Evolutionary conservation across 2,888 invertebrate genomes (phyloP), one percentile per base, ranked within the genome.

Genomic region (Drosophila paranaensis): DNA sequence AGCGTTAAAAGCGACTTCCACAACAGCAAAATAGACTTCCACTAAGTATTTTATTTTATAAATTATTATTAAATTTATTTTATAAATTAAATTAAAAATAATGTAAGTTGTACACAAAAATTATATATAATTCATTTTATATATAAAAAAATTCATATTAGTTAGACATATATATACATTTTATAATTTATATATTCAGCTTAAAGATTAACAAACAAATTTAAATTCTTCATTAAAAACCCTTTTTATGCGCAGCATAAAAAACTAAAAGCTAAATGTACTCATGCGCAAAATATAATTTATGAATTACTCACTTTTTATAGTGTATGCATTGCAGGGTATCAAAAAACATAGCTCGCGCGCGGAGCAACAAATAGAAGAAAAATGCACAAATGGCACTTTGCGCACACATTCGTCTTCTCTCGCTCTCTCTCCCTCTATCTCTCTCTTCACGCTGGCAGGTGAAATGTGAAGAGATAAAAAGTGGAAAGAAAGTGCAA

Each of bases 321-420:
- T 13, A 25, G 25, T 25, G 8, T 20, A 8, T 48, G 30, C 30
- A 20, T 33, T 30, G 30, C 13, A 60, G 54, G 42, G 57, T 61
- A 50, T 30, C 40, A 16, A 14, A 11, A 60, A 69, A 56, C 27
- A 69, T 27, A 73, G 39, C 35, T 57, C 40, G 55, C 39, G 55
- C 39, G 25, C 39, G 16, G 30, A 30, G 48, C 5, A 58, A 42
- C 53, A 58, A 62, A 45, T 14, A 20, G 16, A 35, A 30, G 46
- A 58, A 45, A 65, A 53, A 48, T 74, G 62, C 65, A 40, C 62
- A 63, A 78, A 57, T 33, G 76, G 56, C 77, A 74, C 69, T 77
- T 78, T 70, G 46, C 65, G 63, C 65, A 57, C 30, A 50, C n/a
- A 33, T 16, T 50, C 14, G 4, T 51, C 14, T n/a, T 39, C 25